Percentiles rank a stretch among this genome's conserved stretches.
Conservation (phyloP, 2,113 vertebrate genomes). For the Bubo blakistoni region DNA sequence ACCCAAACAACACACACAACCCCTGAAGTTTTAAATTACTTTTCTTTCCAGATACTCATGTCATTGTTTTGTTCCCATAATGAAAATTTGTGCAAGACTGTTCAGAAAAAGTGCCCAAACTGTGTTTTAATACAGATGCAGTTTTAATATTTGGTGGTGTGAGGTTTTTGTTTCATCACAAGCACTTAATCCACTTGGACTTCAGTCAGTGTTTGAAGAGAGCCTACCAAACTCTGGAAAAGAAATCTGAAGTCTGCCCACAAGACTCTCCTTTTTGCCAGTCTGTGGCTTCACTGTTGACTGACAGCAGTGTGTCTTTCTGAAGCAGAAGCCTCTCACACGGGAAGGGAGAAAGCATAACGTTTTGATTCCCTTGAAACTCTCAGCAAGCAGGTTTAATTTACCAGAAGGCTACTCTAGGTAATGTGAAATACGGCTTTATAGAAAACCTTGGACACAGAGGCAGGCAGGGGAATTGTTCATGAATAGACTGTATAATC, state of each 20-base stretch:
- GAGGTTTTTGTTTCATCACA: not conserved
- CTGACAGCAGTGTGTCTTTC: not conserved
- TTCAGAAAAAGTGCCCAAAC: not conserved
- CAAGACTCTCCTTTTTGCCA: not conserved
- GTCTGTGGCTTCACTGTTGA: fast-evolving
- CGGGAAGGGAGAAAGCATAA: not conserved
- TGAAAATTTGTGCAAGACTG: not conserved
- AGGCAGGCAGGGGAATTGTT: not conserved
- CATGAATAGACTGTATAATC: not conserved
- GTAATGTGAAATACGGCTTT: not conserved
- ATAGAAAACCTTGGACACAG: not conserved
- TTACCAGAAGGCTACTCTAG: not conserved
- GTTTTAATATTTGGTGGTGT: not conserved
- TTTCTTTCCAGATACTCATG: not conserved
- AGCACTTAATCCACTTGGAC: not conserved
- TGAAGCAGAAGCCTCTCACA: not conserved
- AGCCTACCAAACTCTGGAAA: not conserved
- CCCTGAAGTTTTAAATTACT: not conserved
- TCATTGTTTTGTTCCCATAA: not conserved
- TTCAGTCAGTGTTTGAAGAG: not conserved
- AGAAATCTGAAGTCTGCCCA: not conserved
- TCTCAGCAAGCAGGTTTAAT: not conserved
- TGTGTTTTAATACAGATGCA: not conserved
- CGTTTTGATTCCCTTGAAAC: not conserved
- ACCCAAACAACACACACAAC: too few species aligned